Conservation (phyloP, 2,797 vertebrate genomes). For the Onychomys leucogaster region DNA sequence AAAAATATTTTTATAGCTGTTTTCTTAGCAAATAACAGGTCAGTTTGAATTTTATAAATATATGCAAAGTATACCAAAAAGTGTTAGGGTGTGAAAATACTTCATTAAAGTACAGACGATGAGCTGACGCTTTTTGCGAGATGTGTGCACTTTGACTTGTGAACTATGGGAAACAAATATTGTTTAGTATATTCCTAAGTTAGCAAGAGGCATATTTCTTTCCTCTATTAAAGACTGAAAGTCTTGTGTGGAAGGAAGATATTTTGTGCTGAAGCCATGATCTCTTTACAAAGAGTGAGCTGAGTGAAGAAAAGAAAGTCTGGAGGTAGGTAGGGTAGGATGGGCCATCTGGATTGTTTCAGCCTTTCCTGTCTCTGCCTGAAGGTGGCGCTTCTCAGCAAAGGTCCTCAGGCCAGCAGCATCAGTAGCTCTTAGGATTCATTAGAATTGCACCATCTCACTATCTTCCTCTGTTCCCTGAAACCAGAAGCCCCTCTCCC, state of each 20-base stretch:
- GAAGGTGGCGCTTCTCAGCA: background rate
- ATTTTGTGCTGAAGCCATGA: background rate
- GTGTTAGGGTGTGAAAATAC: background rate
- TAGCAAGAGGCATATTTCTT: background rate
- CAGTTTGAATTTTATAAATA: background rate
- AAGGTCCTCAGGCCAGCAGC: background rate
- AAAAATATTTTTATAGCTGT: conserved; percentile 4
- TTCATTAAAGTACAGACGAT: background rate
- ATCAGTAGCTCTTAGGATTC: background rate
- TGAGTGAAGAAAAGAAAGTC: background rate
- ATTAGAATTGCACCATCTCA: background rate
- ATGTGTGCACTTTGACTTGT: background rate
- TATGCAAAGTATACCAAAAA: background rate
- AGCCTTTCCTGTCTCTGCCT: background rate
- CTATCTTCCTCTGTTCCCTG: background rate
- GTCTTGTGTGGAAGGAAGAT: background rate
- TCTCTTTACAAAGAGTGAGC: background rate
- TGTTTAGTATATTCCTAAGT: background rate
- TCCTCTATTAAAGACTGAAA: background rate
- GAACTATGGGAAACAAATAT: background rate
- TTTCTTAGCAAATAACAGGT: background rate
- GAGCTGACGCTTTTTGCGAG: background rate
- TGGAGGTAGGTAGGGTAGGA: background rate
- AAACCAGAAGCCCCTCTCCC: background rate
- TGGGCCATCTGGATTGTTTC: background rate